Evolutionary conservation across 2,888 invertebrate species (phyloP), one percentile per base, ranked within the genome.

Genomic region (Zaprionus obscuricornis): DNA sequence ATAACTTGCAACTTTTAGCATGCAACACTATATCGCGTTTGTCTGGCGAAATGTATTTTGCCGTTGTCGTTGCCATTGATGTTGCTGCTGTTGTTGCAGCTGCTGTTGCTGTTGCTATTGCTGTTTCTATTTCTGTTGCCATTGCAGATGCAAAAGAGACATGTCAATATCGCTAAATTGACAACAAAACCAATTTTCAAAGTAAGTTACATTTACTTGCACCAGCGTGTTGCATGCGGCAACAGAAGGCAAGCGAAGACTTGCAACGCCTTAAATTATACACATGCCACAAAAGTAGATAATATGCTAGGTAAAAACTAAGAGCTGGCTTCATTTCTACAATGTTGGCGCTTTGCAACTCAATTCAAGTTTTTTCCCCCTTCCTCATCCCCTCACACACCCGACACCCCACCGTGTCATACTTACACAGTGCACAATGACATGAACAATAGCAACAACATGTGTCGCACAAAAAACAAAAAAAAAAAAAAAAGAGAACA

Each of bases 321-420:
- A 50, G 24, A 31, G 29, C 34, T 51, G 68, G 27, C 50, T 37
- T 29, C 43, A 49, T 56, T 57, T 26, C 62, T 40, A 62, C 68
- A 62, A 51, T 65, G 63, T 63, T 63, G 56, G 22, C 45, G 36
- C n/a, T n/a, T n/a, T 43, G 49, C 73, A 70, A 63, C 79, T 69
- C 55, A 63, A 69, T 63, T 62, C 64, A 34, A 39, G 7, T 17
- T 24, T 14, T 16, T 7, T 3, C 20, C 17, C 49, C 11, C 24
- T n/a, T 2, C 22, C 34, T 22, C 22, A 16, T 8, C 37, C 3
- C 27, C 5, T 8, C 3, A 11, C 42, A 37, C 34, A 10, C 17
- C n/a, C 13, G 24, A n/a, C 22, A 4, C 4, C 22, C 22, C 22
- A 4, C 5, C 22, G 5, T 22, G 22, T n/a, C n/a, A n/a, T n/a